Evolutionary conservation across 2,888 invertebrate species (phyloP), one percentile per base, ranked within the genome.

Genomic region (Drosophila pegasa): DNA sequence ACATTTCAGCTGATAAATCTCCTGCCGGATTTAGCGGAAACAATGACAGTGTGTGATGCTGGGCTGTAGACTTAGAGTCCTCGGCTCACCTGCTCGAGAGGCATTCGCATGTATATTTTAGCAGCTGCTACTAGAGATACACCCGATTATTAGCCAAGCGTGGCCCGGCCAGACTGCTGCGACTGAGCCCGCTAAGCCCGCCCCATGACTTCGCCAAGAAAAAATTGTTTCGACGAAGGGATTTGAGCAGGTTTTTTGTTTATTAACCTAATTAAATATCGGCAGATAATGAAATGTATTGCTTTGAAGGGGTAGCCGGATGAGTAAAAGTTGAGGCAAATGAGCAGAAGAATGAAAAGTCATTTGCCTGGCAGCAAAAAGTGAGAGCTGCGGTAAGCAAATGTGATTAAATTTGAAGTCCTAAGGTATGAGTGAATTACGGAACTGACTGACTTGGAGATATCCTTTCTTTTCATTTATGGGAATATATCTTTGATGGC

Each of bases 1-100:
- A 90, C 90, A 90, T 80, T 20, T 90, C 87, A 82, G 72, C 90
- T 88, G 85, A 84, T 87, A 89, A 87, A 89, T 86, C 88, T 86
- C 70, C 60, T 54, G 68, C 70, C 66, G 76, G 71, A 75, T 72
- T 80, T 74, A 62, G 66, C 71, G 72, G 76, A 74, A 78, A 75
- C 86, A 80, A 74, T 73, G 88, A 65, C 67, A 59, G 57, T 57
- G 80, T 40, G 58, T 41, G 63, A 59, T 51, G 68, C 27, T 40
- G 71, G 57, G 38, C 43, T 43, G 40, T 47, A 54, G 48, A 41
- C 67, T 60, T 62, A 52, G 22, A 18, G 18, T 38, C 35, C 64
- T 41, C 20, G 33, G 60, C 64, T 40, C 52, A 75, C 71, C 76
- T 74, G 18, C 37, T 33, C 60, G 70, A 58, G 8, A 8, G 8